Percentiles rank a stretch among this genome's conserved stretches.
These are phyloP conservation scores for Mixornis gularis DNA, from an alignment of 2,113 vertebrate genomes.

Conservation along the genomic window DNA sequence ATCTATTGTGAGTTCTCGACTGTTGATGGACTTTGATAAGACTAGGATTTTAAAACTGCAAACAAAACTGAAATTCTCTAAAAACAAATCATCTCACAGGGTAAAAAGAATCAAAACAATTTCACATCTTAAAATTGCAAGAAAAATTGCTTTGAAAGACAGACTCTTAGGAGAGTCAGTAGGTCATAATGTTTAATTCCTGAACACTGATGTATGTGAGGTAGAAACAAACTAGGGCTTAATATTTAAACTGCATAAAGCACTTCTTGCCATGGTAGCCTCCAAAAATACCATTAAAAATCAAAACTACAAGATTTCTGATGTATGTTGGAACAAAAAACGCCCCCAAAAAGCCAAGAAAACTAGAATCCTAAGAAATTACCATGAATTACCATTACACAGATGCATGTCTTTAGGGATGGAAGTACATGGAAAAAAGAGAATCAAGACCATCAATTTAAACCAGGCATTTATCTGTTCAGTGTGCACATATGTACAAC, in stretches of 20 bases:
- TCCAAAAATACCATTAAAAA: not conserved
- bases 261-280: not conserved
- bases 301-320: not conserved
- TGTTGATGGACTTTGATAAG: not conserved
- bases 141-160: not conserved
- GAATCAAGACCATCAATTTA: not conserved
- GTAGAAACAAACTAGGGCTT: not conserved
- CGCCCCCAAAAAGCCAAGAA: accelerated
- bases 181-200: not conserved
- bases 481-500: not conserved
- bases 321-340: not conserved
- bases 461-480: not conserved
- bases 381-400: not conserved
- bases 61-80: not conserved
- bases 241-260: not conserved
- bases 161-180: not conserved
- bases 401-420: not conserved
- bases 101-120: not conserved
- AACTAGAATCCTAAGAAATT: not conserved
- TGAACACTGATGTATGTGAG: not conserved
- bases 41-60: not conserved
- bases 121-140: not conserved
- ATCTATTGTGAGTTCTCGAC: not conserved
- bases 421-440: not conserved
- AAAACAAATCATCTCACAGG: not conserved